Evolutionary conservation across 2,888 invertebrate genomes (phyloP), one percentile per base, ranked within the genome.

Genomic region (Pyrrhia umbra): DNA sequence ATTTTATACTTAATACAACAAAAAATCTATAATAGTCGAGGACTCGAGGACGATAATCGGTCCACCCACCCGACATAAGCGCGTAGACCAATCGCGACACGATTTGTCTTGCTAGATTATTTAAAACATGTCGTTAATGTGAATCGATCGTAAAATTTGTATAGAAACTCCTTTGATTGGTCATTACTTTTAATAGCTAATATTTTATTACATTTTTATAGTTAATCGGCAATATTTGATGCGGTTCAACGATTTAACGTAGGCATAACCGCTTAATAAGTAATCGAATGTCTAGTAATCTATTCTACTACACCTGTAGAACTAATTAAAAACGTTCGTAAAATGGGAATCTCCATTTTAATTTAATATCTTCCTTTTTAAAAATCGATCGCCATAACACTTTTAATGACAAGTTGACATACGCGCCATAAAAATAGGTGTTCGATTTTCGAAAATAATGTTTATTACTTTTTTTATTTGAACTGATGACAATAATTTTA

Each of bases 91-190:
- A 88, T 87, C 86, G 87, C 80, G 84, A 83, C 78, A 79, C 90
- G 90, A 94, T 94, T 93, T 90, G 92, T 92, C 91, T 90, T 89
- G 92, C 88, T 86, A 86, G 88, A 90, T 93, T 92, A 92, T 91
- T 91, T 86, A 88, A 88, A 84, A 80, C 83, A 75, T 80, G 77
- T 85, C 81, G 83, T 91, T 90, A 92, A 91, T 86, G 82, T 80
- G 84, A 83, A 82, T 79, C 82, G 85, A 85, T 87, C 91, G 85
- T 92, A 91, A 90, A 91, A 90, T 85, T 73, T 73, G 77, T 85
- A 87, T 86, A 78, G 86, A 86, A 86, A 83, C 87, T 86, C 85
- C 85, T 89, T 87, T 90, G 91, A 92, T 92, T 89, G 87, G 87
- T 79, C 84, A 88, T 92, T 90, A 87, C 88, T 85, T 84, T 85